Evolutionary conservation across 2,797 vertebrate species (phyloP).

Genomic region (Enteromius anoplus): DNA sequence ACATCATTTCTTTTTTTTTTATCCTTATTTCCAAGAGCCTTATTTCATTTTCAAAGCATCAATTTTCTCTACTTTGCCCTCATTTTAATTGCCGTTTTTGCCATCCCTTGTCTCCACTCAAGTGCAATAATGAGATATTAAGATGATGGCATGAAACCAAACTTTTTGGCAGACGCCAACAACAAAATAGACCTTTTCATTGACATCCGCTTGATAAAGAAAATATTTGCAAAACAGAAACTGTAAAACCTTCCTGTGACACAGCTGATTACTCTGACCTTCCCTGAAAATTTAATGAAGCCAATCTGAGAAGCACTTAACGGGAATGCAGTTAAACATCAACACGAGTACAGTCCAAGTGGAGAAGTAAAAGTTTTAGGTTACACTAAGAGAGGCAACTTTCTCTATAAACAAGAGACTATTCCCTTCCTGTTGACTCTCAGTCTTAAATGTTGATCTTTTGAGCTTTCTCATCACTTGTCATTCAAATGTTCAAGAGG

Average conservation of each 20-base stretch:
- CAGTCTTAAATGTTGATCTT: slow-evolving; percentile 37
- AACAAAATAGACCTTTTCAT: slow-evolving; percentile 12
- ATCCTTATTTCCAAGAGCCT: slow-evolving; percentile 13
- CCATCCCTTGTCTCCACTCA: slow-evolving; percentile 35
- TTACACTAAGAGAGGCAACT: slow-evolving; percentile 3
- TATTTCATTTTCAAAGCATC: slow-evolving; percentile 37
- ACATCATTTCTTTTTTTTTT: neutral
- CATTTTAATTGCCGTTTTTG: slow-evolving; percentile 40
- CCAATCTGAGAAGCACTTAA: slow-evolving; percentile 6
- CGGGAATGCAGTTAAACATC: slow-evolving; percentile 1
- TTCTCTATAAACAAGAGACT: slow-evolving; percentile 34
- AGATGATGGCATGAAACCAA: slow-evolving; percentile 22
- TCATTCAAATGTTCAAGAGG: slow-evolving; percentile 48
- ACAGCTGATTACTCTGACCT: slow-evolving; percentile 25
- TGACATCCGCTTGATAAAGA: slow-evolving; percentile 16
- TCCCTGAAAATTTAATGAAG: slow-evolving; percentile 19
- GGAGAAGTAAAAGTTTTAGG: slow-evolving; percentile 29
- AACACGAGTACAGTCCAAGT: neutral
- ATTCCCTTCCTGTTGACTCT: slow-evolving; percentile 38
- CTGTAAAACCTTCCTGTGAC: slow-evolving; percentile 10
- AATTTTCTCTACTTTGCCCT: slow-evolving; percentile 14
- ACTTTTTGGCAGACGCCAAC: slow-evolving; percentile 15
- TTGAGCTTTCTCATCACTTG: slow-evolving; percentile 45
- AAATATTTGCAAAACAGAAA: slow-evolving; percentile 20
- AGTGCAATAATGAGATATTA: slow-evolving; percentile 44